Evolutionary conservation across 2,888 invertebrate species (phyloP).

Genomic region (Seira sanloemensis): DNA sequence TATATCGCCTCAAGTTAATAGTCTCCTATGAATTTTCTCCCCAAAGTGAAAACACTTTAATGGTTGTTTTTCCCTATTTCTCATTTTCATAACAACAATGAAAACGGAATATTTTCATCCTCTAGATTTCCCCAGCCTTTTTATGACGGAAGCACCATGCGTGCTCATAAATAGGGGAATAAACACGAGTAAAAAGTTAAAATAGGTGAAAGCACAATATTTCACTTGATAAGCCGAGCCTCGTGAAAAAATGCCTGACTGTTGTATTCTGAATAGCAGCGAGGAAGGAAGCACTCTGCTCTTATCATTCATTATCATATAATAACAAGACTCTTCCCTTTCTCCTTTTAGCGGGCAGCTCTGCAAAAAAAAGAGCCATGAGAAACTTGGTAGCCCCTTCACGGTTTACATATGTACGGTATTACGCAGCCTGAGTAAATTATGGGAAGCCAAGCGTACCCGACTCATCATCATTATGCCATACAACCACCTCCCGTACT

Average conservation of each 20-base stretch:
- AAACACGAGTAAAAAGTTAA: slow-evolving; percentile 26
- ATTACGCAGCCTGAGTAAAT: no score
- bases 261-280: neutral
- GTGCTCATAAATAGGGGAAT: neutral
- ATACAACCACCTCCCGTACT: neutral
- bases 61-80: slow-evolving; percentile 35
- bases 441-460: neutral
- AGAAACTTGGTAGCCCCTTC: no score
- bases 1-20: neutral
- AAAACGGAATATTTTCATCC: neutral
- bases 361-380: no score
- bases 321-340: neutral
- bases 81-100: neutral
- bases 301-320: neutral
- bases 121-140: slow-evolving; percentile 6
- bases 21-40: slow-evolving; percentile 40
- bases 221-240: neutral
- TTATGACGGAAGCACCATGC: slow-evolving; percentile 15
- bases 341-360: neutral
- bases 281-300: neutral
- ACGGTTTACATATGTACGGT: no score
- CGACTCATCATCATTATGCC: neutral
- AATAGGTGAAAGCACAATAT: neutral
- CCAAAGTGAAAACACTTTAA: slow-evolving; percentile 48
- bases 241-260: no score